A percentile compares a stretch with the other conserved stretches of the same genome.
These are phyloP conservation scores for Setipinna tenuifilis DNA, from an alignment of 2,797 vertebrate species.

Conservation along the genomic window DNA sequence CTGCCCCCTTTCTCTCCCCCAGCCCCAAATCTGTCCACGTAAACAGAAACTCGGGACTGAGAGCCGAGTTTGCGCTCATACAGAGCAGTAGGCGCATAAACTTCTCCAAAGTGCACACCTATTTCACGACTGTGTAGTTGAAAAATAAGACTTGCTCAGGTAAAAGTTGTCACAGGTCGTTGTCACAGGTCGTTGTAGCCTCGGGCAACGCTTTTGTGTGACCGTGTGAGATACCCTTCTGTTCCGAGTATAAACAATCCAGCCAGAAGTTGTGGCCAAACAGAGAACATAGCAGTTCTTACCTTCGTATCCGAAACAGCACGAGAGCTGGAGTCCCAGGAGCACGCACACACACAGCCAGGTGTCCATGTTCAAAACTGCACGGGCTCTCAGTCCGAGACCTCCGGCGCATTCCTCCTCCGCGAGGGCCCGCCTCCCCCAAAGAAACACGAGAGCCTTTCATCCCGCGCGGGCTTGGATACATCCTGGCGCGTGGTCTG, in stretches of 20 bases:
- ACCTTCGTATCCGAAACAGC: slow-evolving; percentile 77
- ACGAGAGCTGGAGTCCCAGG: slow-evolving; percentile 66
- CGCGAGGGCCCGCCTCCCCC: slow-evolving; percentile 73
- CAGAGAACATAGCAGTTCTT: slow-evolving; percentile 49
- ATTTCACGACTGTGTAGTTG: not conserved
- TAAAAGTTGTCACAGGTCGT: no score
- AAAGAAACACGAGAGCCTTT: slow-evolving; percentile 73
- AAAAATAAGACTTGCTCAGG: not conserved
- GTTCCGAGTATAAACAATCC: not conserved
- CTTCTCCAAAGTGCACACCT: not conserved
- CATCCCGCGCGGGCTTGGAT: slow-evolving; percentile 23
- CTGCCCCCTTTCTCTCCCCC: slow-evolving; percentile 28
- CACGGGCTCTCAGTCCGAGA: slow-evolving; percentile 62
- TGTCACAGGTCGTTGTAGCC: not conserved
- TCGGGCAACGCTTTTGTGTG: not conserved
- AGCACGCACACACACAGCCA: slow-evolving; percentile 68
- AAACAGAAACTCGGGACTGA: slow-evolving; percentile 62
- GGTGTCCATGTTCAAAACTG: slow-evolving; percentile 72
- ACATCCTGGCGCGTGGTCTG: slow-evolving; percentile 19
- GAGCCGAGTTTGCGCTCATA: not conserved
- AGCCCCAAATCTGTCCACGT: slow-evolving; percentile 72
- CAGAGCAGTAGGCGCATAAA: not conserved
- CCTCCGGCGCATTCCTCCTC: slow-evolving; percentile 74
- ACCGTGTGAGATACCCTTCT: not conserved
- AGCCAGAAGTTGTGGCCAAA: not conserved